A percentile compares a stretch with the other conserved stretches of the same genome.
Evolutionary conservation across 2,113 vertebrate genomes (phyloP).

Genomic region (Charadrius vociferus): DNA sequence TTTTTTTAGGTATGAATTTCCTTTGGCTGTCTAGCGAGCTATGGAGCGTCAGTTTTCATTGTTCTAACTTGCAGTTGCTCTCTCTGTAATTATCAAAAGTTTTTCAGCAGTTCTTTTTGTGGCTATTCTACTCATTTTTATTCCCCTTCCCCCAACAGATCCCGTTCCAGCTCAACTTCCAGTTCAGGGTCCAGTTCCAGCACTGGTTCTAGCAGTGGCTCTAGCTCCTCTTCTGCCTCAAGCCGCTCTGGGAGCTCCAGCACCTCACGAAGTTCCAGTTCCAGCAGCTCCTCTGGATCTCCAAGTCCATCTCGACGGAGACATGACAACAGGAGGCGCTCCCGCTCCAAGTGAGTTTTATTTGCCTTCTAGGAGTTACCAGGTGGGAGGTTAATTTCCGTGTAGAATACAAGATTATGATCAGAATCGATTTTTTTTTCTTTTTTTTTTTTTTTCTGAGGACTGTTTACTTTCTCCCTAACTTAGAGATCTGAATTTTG

Average conservation of each 20-base stretch:
- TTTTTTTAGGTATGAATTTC: background rate
- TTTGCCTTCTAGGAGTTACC: background rate
- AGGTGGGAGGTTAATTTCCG: background rate
- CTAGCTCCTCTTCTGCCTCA: constrained; percentile 93
- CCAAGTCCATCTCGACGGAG: constrained; percentile 90
- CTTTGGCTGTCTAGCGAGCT: background rate
- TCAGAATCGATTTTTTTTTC: background rate
- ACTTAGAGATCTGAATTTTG: background rate
- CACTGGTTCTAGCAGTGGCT: constrained; percentile 95
- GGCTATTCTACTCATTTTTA: background rate
- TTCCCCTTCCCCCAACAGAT: constrained; percentile 26
- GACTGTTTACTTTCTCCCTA: background rate
- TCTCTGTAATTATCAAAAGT: background rate
- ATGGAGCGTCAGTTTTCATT: background rate
- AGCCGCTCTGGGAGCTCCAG: constrained; percentile 94
- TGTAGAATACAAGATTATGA: background rate
- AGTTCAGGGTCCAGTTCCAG: constrained; percentile 96
- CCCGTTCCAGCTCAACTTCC: constrained; percentile 90
- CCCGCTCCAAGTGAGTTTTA: constrained; percentile 87
- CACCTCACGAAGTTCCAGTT: constrained; percentile 92
- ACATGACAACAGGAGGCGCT: constrained; percentile 92
- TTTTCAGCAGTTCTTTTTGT: background rate
- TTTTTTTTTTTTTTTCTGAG: background rate
- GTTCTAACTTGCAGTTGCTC: background rate
- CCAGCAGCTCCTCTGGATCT: constrained; percentile 93